Percentiles rank a stretch among this genome's conserved stretches.
These are phyloP conservation scores for Noctua janthe DNA, from an alignment of 2,888 invertebrate genomes.

Conservation along the genomic window DNA sequence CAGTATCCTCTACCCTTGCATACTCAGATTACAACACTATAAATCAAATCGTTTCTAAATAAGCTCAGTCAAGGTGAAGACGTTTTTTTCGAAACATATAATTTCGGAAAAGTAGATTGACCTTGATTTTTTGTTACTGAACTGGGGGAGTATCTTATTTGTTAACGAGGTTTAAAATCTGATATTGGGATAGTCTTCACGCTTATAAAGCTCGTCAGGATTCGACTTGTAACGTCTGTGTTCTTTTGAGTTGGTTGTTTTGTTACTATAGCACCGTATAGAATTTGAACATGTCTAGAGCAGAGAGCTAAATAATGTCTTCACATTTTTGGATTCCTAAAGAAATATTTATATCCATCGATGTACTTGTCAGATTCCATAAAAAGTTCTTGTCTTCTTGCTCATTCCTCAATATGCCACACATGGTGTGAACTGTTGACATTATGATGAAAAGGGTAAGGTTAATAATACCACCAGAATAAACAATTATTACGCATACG, in stretches of 20 bases:
- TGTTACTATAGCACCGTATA: not conserved
- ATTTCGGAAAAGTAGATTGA: conserved; percentile 17
- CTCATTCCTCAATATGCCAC: not conserved
- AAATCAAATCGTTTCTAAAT: conserved; percentile 6
- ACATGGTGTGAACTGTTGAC: conserved; percentile 30
- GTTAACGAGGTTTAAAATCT: not conserved
- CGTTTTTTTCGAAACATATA: conserved; percentile 16
- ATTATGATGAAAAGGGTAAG: conserved; percentile 46
- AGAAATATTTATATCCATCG: not conserved
- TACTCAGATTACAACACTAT: conserved; percentile 12
- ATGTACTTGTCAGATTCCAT: not conserved
- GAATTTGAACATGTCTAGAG: not conserved
- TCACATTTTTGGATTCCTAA: not conserved
- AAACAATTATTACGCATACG: conserved; percentile 10
- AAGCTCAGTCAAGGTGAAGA: conserved; percentile 37
- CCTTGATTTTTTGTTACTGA: not conserved
- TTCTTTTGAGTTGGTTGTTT: not conserved
- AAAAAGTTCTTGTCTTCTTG: not conserved
- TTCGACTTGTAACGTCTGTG: not conserved
- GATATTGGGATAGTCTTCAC: not conserved
- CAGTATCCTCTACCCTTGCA: not conserved
- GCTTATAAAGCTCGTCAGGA: not conserved
- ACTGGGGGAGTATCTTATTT: not conserved
- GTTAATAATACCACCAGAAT: conserved; percentile 15
- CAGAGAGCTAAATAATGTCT: not conserved